phyloP scores from a whole-genome alignment of 1,140 invertebrate genomes.

The Bombus sibiricus region DNA sequence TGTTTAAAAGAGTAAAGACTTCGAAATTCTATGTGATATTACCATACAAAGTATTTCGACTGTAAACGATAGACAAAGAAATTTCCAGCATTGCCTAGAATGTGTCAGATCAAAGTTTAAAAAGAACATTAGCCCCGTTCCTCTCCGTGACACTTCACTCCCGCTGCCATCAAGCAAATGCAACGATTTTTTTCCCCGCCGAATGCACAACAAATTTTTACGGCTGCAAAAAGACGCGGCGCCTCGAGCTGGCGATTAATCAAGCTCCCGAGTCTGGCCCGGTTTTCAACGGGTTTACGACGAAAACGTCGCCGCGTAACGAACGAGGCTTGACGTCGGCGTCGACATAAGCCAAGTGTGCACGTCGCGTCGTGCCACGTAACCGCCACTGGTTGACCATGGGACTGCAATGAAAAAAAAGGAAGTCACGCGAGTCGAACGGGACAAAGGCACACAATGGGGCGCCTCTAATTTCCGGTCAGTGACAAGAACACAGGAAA shows the following conservation, averaged over 20 bases:
- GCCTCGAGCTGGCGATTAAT: constrained; percentile 20
- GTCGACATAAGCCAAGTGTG: background rate
- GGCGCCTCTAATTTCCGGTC: constrained; percentile 25
- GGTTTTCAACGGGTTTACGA: background rate
- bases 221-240: background rate
- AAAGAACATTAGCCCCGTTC: background rate
- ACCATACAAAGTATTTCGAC: background rate
- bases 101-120: background rate
- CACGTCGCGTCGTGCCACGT: constrained; percentile 1
- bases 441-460: constrained; percentile 21
- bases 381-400: background rate
- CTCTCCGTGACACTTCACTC: background rate
- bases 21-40: background rate
- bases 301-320: constrained; percentile 19
- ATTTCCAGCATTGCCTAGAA: background rate
- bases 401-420: background rate
- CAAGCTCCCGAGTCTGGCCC: background rate
- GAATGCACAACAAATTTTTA: constrained; percentile 16
- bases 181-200: background rate
- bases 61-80: background rate
- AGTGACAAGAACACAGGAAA: constrained; percentile 10
- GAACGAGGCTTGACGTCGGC: constrained; percentile 10
- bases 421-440: constrained; percentile 22
- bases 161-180: background rate
- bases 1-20: no score